Conservation (phyloP, 2,797 vertebrate species). For the Tangara arthus region DNA sequence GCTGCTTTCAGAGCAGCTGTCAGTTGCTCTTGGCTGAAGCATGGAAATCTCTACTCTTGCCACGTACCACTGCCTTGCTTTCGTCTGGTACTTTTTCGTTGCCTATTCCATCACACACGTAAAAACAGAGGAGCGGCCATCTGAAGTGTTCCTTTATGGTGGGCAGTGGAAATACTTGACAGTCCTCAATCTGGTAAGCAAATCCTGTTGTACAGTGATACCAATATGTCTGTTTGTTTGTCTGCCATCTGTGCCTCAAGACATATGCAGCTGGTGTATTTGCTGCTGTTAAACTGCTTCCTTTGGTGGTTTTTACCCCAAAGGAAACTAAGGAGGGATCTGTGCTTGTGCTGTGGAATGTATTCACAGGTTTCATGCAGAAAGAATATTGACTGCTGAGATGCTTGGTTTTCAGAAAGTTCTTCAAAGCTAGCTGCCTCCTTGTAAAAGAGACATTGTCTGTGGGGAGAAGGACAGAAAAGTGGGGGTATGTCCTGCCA, state of each 20-base stretch:
- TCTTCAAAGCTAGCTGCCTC: background rate
- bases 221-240: constrained; percentile 43
- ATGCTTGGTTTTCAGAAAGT: background rate
- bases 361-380: background rate
- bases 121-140: constrained; percentile 62
- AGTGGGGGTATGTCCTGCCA: background rate
- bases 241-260: constrained; percentile 24
- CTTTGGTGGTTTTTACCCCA: background rate
- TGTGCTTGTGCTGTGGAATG: background rate
- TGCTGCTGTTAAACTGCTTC: constrained; percentile 48
- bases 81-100: constrained; percentile 83
- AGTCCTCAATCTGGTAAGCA: constrained; percentile 88
- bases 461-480: background rate
- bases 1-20: background rate
- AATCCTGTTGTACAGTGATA: background rate
- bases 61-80: constrained; percentile 77
- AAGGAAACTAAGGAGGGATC: background rate
- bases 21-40: background rate
- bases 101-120: constrained; percentile 54
- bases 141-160: constrained; percentile 80
- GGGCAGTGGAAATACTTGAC: constrained; percentile 91
- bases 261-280: constrained; percentile 46
- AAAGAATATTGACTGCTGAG: background rate
- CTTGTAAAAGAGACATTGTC: background rate
- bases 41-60: constrained; percentile 69